Evolutionary conservation across 2,797 vertebrate species (phyloP), one percentile per base, ranked within the genome.

Genomic region (Allobates femoralis): DNA sequence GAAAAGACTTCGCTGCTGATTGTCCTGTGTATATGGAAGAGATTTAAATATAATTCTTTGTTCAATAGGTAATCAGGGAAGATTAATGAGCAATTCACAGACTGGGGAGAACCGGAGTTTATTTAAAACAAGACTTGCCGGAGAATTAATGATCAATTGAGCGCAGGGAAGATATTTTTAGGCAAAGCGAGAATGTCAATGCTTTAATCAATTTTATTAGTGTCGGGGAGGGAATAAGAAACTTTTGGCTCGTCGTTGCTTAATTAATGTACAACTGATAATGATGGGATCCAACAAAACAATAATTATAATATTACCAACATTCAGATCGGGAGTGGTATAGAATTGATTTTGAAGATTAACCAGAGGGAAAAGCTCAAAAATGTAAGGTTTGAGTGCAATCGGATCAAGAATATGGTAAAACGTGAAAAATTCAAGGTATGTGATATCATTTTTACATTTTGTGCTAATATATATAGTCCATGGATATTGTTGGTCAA

Each of bases 141-240:
- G 41, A 81, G 86, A 85, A 88, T 88, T 88, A 88, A 88, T 88
- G 86, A 88, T 75, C 86, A 81, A 85, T 87, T 87, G 79, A 76
- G 85, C 46, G 3, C 28, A 71, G 83, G 32, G 64, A 80, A 81
- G 77, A 69, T 88, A 88, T 88, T 88, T 86, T 88, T 88, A 88
- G 78, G 77, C 82, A 85, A 85, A 37, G 19, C 5, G 79, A 50
- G 69, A 34, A 76, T 81, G 69, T 76, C 77, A 75, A 81, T 80
- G 67, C 78, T 81, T 67, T 88, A 85, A 88, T 88, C 86, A 88
- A 81, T 88, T 81, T 85, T 81, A 81, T 88, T 76, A 85, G 32
- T 69, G 46, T 46, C 12, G n/a, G 55, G 82, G 76, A 88, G 62
- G 51, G 41, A 76, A 76, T 85, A 37, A 77, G 60, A 46, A 81